Base-by-base conservation (phyloP, 2,888 invertebrate species). In the Chrysolina oricalcia region DNA sequence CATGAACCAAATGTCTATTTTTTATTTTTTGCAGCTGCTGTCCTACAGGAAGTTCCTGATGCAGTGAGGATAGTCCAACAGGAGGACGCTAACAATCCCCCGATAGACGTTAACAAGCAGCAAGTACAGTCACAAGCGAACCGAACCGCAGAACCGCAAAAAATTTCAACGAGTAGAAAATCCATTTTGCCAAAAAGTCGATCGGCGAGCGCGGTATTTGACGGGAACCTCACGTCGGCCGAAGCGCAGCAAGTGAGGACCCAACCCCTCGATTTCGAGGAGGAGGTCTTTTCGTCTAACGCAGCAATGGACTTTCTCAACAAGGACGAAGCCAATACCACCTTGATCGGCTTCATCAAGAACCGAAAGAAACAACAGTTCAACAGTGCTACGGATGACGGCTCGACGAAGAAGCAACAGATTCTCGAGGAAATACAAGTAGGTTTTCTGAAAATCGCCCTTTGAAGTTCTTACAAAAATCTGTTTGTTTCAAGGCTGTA, bases 391-490 rank as follows among this genome's bases (percentile, higher is more conserved):
- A 86, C 88, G 75, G 91, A 93, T 81, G 93, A 93, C 80, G 93
- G 93, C 83, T 91, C 92, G 78, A 89, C 92, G 70, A 91, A 93
- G 84, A 93, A 94, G 87, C 93, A 93, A 87, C 93, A 94, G 87
- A 93, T 94, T 83, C 90, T 94, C 43, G 93, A 94, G 83, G 94
- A 94, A 86, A 87, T 93, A 77, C 90, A 91, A 78, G 88, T 88
- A 84, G 82, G 79, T 70, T 72, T 46, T 21, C n/a, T 23, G 19
- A 46, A 40, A 21, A 41, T 50, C 15, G 56, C 46, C 62, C 40
- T 50, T 69, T 76, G 76, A 27, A 27, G 27, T 27, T 43, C 2
- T 46, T 46, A 46, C 13, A 15, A 46, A 46, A 46, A 23, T 62
- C 9, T 62, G 10, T 23, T 62, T 43, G 41, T 66, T 43, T 23